Base-by-base conservation (phyloP, 2,113 vertebrate species). In the Phrynosoma blainvillii region DNA sequence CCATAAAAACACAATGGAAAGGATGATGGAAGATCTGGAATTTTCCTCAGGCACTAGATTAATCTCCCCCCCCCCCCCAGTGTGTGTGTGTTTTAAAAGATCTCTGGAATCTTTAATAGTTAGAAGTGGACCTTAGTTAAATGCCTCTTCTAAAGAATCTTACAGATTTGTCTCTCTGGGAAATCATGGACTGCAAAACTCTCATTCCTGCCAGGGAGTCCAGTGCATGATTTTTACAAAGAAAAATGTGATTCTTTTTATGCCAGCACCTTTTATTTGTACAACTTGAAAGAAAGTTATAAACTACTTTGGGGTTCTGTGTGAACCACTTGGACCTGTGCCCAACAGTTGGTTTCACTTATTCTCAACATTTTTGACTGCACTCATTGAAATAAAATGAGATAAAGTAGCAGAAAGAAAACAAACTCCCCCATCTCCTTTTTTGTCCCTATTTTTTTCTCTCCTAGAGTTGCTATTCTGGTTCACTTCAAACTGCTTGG, bases 291-390 rank as follows among this genome's bases (percentile, higher is more conserved):
- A 95, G 94, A 91, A 89, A 83, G 84, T 79, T 89, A 89, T 86
- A 89, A 87, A 84, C 84, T 89, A 82, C 93, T 95, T 96, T 87
- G 85, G 92, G 89, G 92, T 95, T 94, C 94, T 96, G 93, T 95
- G 92, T 90, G 93, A 95, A 92, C 89, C 88, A 89, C 88, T 95
- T 95, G 95, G 95, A 94, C 52, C 1, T 11, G 20, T 59, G 95
- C 95, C 95, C 85, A 94, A 93, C 95, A 95, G 94, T 96, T 96
- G 95, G 95, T 94, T 96, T 93, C 93, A 94, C 93, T 95, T 95
- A 94, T 92, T 89, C 91, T 92, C 4, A 9, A 93, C 93, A 86
- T 94, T 92, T 92, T 92, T 92, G 84, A 90, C 88, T 94, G 92
- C 66, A 91, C 92, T 78, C 74, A 95, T 6, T 95, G 93, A 94